phyloP scores from a whole-genome alignment of 2,113 vertebrate species.

The Irena cyanogastra region DNA sequence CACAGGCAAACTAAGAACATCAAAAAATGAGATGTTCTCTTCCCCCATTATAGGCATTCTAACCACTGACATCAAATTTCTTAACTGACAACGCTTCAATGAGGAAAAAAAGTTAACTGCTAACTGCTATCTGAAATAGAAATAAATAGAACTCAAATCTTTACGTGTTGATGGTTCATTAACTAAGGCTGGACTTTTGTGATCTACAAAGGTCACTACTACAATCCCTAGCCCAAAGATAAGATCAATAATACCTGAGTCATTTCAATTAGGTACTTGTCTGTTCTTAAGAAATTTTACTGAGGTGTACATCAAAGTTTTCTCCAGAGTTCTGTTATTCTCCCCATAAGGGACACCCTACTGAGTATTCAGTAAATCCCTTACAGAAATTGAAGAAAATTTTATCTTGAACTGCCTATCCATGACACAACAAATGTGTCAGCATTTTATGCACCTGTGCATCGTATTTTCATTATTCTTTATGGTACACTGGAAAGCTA shows the following conservation, averaged over 20 bases:
- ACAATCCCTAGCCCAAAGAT: neutral
- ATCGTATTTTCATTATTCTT: neutral
- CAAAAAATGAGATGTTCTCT: neutral
- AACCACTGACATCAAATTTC: neutral
- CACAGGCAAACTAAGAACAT: neutral
- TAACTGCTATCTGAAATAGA: neutral
- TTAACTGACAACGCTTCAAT: neutral
- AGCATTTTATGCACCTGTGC: neutral
- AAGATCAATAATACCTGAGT: neutral
- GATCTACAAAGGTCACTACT: neutral
- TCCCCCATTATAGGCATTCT: neutral
- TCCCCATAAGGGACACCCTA: accelerated
- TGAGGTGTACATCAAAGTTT: neutral
- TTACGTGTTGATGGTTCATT: neutral
- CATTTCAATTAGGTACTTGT: neutral
- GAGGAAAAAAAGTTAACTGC: neutral
- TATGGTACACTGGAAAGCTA: neutral
- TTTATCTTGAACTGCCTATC: neutral
- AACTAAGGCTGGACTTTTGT: neutral
- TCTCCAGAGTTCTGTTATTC: neutral
- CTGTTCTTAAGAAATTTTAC: neutral
- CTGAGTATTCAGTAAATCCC: neutral
- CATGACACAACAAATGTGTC: neutral
- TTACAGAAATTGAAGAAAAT: neutral
- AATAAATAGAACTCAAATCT: neutral